Evolutionary conservation across 2,113 vertebrate species (phyloP).

Genomic region (Acanthisitta chloris): DNA sequence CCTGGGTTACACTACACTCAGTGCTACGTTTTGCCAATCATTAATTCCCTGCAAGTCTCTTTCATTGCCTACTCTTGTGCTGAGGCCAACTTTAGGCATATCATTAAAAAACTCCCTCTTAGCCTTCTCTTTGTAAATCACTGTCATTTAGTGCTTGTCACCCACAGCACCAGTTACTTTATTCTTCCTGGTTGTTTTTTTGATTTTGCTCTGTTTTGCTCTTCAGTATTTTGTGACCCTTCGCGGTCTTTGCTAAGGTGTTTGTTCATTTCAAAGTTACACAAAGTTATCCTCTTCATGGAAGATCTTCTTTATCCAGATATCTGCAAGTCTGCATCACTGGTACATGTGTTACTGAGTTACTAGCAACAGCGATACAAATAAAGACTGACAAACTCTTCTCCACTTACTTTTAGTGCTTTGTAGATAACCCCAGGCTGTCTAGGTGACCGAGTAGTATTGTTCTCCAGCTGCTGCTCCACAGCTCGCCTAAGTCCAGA

Average conservation of each 20-base stretch:
- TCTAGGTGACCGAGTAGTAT: conserved; percentile 92
- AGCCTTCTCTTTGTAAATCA: not conserved
- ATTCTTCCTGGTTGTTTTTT: not conserved
- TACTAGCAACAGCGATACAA: not conserved
- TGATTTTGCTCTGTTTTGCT: not conserved
- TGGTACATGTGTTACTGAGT: not conserved
- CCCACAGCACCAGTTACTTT: not conserved
- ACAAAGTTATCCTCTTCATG: not conserved
- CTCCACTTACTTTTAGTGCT: conserved; percentile 86
- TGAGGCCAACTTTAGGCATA: not conserved
- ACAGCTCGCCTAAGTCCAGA: conserved; percentile 88
- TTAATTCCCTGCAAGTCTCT: not conserved
- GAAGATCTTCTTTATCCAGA: not conserved
- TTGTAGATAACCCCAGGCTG: conserved; percentile 93
- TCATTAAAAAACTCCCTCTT: not conserved
- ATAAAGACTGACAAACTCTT: not conserved
- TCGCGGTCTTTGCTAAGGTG: not conserved
- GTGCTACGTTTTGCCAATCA: not conserved
- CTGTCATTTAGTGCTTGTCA: not conserved
- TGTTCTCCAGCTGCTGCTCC: conserved; percentile 94
- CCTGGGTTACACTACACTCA: not conserved
- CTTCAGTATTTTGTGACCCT: not conserved
- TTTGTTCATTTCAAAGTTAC: not conserved
- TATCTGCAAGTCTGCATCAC: not conserved
- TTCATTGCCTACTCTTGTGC: not conserved